Conservation (phyloP, 2,113 vertebrate species). For the Mus spicilegus region DNA sequence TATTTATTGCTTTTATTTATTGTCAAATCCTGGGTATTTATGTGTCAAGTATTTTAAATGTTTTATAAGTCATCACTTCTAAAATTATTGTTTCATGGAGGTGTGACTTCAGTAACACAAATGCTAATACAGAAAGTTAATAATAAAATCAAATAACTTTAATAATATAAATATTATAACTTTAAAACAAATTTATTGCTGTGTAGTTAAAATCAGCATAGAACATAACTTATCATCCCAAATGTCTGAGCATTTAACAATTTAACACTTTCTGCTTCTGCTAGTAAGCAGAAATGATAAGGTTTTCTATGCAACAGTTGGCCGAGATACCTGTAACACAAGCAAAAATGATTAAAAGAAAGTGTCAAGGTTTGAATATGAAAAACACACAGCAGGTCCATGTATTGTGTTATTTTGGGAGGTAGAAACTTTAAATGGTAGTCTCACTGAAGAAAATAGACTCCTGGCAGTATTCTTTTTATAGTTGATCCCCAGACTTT, state of each 20-base stretch:
- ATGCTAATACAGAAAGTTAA: not conserved
- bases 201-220: constrained; percentile 2
- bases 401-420: not conserved
- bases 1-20: not conserved
- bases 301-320: not conserved
- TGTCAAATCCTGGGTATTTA: not conserved
- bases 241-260: not conserved
- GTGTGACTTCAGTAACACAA: not conserved
- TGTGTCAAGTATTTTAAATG: not conserved
- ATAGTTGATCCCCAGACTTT: no score
- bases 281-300: not conserved
- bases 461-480: not conserved
- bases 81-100: not conserved
- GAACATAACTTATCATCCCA: not conserved
- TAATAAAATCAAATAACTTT: not conserved
- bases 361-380: not conserved
- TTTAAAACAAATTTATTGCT: not conserved
- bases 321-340: not conserved
- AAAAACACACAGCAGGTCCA: not conserved
- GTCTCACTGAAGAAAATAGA: not conserved
- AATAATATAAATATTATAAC: not conserved
- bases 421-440: not conserved
- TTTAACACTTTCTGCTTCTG: not conserved
- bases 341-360: not conserved
- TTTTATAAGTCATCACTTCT: not conserved